Evolutionary conservation across 2,888 invertebrate genomes (phyloP), one percentile per base, ranked within the genome.

Genomic region (Acrobasis suavella): DNA sequence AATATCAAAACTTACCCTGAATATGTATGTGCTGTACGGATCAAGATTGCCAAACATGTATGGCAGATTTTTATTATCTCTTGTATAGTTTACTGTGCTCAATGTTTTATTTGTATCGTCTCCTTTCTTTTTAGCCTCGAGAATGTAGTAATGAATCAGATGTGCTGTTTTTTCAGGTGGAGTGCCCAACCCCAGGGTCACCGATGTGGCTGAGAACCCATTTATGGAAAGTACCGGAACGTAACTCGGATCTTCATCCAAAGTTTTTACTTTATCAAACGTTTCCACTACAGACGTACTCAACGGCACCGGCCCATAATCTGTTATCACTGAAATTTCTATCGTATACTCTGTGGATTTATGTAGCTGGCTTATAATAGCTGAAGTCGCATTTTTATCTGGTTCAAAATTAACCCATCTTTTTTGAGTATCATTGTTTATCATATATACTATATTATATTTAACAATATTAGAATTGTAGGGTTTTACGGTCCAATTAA

Each of bases 401-500:
- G 32, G 5, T 32, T 7, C 32, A 7, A 7, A 32, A 32, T 32
- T 32, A 32, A 22, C 22, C 22, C 22, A 22, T 22, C 2, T 22
- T 22, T 3, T 22, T 22, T 22, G 22, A 2, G 32, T 22, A 96
- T 95, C 63, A 94, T 91, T 50, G 85, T 85, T 65, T 94, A 93
- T 77, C 94, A n/a, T n/a, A n/a, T n/a, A n/a, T n/a, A 95, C 9
- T 50, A 9, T 32, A 0, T 6, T 17, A 50, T 50, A 50, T 15
- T 17, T 22, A 68, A 91, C 88, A 17, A 96, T 93, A 0, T 95
- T 94, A 60, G 95, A 94, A 77, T 97, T 97, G 66, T 96, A 96
- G 65, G 95, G 94, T 65, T 95, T 94, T 0, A 96, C 93, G 0
- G 96, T 97, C 97, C 97, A 97, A 78, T 97, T 97, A 0, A 97